Evolutionary conservation across 2,113 vertebrate species (phyloP), one percentile per base, ranked within the genome.

Genomic region (Dromaius novaehollandiae): DNA sequence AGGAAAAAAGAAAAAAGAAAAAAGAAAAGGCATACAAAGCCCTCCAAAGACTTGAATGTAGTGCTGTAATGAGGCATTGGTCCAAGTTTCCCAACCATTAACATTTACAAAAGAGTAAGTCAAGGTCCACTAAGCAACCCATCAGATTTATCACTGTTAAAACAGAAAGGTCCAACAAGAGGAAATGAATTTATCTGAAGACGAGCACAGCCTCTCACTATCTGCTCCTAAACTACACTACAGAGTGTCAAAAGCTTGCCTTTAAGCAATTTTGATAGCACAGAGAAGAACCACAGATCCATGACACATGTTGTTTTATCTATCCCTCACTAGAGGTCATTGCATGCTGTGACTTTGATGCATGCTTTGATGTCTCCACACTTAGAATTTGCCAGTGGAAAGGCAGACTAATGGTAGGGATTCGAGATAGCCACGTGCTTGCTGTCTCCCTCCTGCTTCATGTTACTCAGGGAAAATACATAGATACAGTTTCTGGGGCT

Each of bases 301-400:
- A 5, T 8, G 30, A 7, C 34, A 6, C 34, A 6, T 77, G 89
- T 50, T 53, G 26, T 95, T 95, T 92, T 38, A 26, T 5, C 77
- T 75, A 64, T 46, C 66, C 50, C 89, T 92, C 96, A 60, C 94
- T 95, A 95, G 96, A 91, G 95, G 96, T 97, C 96, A 76, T 86
- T 51, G 89, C 74, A 34, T 3, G 38, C 94, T 65, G 73, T 1
- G 4, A 46, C n/a, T 96, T 90, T 4, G 42, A 51, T 22, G 32
- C 20, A 22, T 11, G 75, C 89, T 66, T 46, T 28, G 46, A 36
- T 26, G 50, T 11, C 75, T 65, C 74, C 64, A 73, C 17, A 1
- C 69, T 28, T 17, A n/a, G 17, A 44, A 34, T 13, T 1, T 5
- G 22, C 34, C 12, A 11, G 21, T 4, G 7, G 13, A 26, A 17